Conservation (phyloP, 1,140 invertebrate species). For the Atta texana region DNA sequence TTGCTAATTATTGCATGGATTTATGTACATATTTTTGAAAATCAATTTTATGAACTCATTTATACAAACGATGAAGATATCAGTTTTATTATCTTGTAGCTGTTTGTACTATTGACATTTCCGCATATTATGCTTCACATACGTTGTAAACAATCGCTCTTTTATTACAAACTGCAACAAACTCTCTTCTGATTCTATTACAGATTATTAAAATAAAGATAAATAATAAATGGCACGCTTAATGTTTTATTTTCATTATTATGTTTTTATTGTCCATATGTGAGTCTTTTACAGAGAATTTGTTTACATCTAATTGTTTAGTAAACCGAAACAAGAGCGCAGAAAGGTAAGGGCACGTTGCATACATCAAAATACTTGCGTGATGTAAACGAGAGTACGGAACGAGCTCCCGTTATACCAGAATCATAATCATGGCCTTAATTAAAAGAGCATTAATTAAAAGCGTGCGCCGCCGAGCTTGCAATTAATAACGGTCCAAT, state of each 20-base stretch:
- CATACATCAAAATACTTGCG: constrained; percentile 43
- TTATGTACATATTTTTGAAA: constrained; percentile 2
- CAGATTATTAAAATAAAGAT: not conserved
- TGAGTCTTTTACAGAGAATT: not conserved
- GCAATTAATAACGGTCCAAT: constrained; percentile 77
- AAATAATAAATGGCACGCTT: not conserved
- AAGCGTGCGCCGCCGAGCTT: constrained; percentile 65
- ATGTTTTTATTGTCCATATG: not conserved
- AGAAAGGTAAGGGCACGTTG: not conserved
- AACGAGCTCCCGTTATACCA: constrained; percentile 38
- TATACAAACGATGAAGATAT: not conserved
- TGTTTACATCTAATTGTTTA: constrained; percentile 36
- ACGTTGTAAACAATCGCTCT: not conserved
- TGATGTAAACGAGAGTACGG: constrained; percentile 48
- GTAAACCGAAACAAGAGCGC: constrained; percentile 35
- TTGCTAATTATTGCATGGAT: not conserved
- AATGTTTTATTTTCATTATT: not conserved
- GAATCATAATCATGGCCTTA: constrained; percentile 74
- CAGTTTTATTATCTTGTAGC: not conserved
- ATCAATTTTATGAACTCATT: not conserved
- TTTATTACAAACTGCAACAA: too few relatives aligned
- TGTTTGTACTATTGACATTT: constrained; percentile 1
- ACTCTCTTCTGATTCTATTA: not conserved
- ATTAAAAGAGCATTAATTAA: constrained; percentile 79
- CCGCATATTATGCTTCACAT: not conserved